phyloP scores from a whole-genome alignment of 2,113 vertebrate species.

The Rhinopomastus cyanomelas region DNA sequence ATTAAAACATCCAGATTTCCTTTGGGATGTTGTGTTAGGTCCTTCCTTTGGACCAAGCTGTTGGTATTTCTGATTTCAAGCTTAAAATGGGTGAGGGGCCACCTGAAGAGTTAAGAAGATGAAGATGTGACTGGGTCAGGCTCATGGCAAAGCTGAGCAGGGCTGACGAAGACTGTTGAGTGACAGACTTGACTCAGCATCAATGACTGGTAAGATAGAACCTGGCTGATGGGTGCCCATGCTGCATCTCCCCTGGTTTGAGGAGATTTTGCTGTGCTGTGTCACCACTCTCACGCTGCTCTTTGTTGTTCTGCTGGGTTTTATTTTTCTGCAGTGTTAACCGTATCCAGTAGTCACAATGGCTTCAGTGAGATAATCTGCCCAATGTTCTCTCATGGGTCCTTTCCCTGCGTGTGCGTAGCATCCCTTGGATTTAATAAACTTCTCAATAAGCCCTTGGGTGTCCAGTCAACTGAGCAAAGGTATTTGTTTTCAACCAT shows the following conservation, averaged over 20 bases:
- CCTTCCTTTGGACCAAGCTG: not conserved
- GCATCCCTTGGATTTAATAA: not conserved
- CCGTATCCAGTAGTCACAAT: not conserved
- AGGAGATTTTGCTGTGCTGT: not conserved
- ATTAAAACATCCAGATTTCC: not conserved
- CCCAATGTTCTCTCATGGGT: not conserved
- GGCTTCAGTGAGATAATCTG: not conserved
- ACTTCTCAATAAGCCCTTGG: not conserved
- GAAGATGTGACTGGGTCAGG: not conserved
- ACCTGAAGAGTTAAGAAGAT: not conserved
- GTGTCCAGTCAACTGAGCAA: not conserved
- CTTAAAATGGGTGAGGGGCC: not conserved
- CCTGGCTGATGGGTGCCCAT: not conserved
- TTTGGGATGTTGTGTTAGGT: not conserved
- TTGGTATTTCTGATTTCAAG: not conserved
- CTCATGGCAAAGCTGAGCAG: accelerated
- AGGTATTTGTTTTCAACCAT: not conserved
- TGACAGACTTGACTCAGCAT: not conserved
- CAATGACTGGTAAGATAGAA: accelerated
- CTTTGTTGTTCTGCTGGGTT: not conserved
- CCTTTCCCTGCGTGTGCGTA: not conserved
- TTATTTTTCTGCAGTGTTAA: not conserved
- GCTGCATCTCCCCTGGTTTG: not conserved
- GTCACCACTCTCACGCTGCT: not conserved
- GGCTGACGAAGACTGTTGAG: not conserved